A percentile compares a stretch with the other conserved stretches of the same genome.
phyloP scores from a whole-genome alignment of 2,113 vertebrate genomes.

The Okapia johnstoni region DNA sequence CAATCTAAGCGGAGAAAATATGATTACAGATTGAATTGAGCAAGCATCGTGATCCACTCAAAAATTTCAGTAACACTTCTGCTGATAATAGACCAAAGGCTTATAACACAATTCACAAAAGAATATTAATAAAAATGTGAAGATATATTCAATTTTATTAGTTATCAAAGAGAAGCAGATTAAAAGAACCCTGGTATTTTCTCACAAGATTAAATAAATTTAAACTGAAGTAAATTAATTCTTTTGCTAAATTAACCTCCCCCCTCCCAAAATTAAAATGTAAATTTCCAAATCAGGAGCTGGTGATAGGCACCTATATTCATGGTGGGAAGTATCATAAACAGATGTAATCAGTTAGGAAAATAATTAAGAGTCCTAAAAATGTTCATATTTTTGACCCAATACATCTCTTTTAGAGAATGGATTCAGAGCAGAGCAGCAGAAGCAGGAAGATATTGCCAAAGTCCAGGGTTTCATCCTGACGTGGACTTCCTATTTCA shows the following conservation, averaged over 20 bases:
- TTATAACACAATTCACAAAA: not conserved
- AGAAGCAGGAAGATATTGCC: not conserved
- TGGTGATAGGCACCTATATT: not conserved
- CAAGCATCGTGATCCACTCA: not conserved
- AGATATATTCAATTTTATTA: not conserved
- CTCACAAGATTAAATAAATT: slow-evolving; percentile 3
- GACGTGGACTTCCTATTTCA: not conserved
- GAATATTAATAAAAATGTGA: not conserved
- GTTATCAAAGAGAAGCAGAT: slow-evolving; percentile 10
- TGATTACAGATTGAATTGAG: not conserved
- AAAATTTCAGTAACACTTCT: not conserved
- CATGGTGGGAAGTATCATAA: not conserved
- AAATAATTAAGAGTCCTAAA: slow-evolving; percentile 24
- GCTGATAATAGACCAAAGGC: not conserved
- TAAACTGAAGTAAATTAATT: not conserved
- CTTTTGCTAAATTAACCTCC: not conserved
- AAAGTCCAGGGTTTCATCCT: not conserved
- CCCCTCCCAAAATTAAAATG: not conserved
- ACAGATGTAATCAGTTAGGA: not conserved
- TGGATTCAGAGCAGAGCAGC: not conserved
- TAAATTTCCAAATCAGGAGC: not conserved
- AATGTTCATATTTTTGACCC: not conserved
- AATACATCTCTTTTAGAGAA: not conserved
- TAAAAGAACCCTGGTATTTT: not conserved
- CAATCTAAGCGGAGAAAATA: not conserved